Evolutionary conservation across 1,140 invertebrate genomes (phyloP).

Genomic region (Drosophila burlai): DNA sequence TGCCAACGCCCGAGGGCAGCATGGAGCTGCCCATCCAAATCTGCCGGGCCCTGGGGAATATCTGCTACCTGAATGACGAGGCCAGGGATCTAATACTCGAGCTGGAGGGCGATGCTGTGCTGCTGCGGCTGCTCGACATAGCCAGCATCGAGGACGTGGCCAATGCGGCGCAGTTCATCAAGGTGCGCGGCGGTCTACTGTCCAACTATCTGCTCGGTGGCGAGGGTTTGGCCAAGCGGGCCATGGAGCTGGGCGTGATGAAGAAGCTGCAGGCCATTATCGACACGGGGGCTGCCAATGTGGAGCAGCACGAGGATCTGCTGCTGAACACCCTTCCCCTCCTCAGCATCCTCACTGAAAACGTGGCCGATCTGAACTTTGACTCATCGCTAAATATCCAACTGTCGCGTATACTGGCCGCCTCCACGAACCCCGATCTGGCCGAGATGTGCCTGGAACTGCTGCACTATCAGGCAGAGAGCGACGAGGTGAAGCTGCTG

Average conservation of each 20-base stretch:
- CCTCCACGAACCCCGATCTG: constrained; percentile 88
- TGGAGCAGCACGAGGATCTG: constrained; percentile 86
- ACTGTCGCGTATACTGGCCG: constrained; percentile 87
- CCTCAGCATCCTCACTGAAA: constrained; percentile 91
- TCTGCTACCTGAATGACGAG: constrained; percentile 94
- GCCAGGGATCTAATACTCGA: constrained; percentile 88
- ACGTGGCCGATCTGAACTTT: constrained; percentile 87
- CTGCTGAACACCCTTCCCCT: constrained; percentile 90
- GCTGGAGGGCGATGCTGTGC: constrained; percentile 87
- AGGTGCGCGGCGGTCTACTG: constrained; percentile 89
- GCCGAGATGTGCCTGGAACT: constrained; percentile 91
- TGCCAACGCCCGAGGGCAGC: constrained; percentile 77
- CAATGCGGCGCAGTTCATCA: constrained; percentile 86
- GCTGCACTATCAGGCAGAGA: constrained; percentile 90
- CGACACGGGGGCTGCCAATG: constrained; percentile 85
- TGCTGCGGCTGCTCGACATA: constrained; percentile 86
- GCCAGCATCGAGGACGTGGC: constrained; percentile 65
- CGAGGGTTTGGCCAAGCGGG: constrained; percentile 88
- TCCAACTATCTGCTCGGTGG: constrained; percentile 93
- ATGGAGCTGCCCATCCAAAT: constrained; percentile 89
- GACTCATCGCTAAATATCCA: constrained; percentile 87
- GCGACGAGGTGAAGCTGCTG: constrained; percentile 91
- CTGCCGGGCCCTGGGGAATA: constrained; percentile 93
- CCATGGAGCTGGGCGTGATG: constrained; percentile 89
- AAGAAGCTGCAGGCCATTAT: constrained; percentile 87